Percentiles rank a stretch among this genome's conserved stretches.
Evolutionary conservation across 2,113 vertebrate genomes (phyloP).

Genomic region (Ameiurus melas): DNA sequence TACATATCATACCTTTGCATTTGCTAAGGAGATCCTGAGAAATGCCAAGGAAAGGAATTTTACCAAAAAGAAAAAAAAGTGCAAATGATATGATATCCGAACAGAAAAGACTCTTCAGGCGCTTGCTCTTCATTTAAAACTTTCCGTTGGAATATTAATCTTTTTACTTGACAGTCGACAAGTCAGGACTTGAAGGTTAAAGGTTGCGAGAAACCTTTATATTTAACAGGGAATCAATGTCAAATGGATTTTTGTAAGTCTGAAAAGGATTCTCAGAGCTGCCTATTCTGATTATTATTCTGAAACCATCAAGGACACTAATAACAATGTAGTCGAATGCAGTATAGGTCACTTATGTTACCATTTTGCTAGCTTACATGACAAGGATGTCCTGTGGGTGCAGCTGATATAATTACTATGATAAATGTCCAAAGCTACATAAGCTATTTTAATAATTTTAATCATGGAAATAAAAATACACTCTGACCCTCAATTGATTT

Average conservation of each 20-base stretch:
- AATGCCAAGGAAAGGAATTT: neutral
- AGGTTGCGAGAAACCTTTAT: conserved; percentile 11
- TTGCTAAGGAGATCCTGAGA: neutral
- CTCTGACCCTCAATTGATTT: neutral
- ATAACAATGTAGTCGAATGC: conserved; percentile 22
- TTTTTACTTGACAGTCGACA: neutral
- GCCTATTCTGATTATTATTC: conserved; percentile 18
- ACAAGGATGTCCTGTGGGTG: conserved; percentile 28
- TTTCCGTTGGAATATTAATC: neutral
- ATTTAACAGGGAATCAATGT: conserved; percentile 19
- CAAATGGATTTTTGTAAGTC: conserved; percentile 22
- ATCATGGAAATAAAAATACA: neutral
- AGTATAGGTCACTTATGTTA: conserved; percentile 18
- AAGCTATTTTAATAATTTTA: neutral
- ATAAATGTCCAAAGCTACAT: conserved; percentile 15
- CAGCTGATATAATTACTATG: conserved; percentile 27
- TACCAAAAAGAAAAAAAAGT: neutral
- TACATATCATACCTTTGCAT: neutral
- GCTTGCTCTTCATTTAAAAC: neutral
- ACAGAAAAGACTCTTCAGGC: neutral
- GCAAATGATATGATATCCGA: neutral
- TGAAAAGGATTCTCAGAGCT: neutral
- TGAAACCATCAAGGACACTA: conserved; percentile 18
- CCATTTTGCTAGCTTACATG: neutral
- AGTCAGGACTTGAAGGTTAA: conserved; percentile 26